Evolutionary conservation across 2,888 invertebrate genomes (phyloP).

Genomic region (Oeneis ivallda): DNA sequence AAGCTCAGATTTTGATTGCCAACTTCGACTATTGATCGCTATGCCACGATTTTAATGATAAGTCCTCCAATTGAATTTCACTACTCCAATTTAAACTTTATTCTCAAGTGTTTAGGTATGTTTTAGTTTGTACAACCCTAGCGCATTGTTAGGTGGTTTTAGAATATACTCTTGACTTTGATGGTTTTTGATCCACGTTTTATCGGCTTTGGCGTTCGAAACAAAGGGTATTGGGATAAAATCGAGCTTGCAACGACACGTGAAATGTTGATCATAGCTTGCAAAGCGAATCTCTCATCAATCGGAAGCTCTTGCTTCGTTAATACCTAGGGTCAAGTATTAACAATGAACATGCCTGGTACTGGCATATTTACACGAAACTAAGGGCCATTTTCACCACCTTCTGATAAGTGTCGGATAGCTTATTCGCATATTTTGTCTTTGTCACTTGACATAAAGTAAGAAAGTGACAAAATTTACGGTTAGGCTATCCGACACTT

Average conservation of each 20-base stretch:
- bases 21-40: constrained; percentile 23
- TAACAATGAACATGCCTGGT: neutral
- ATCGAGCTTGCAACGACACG: constrained; percentile 43
- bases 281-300: constrained; percentile 37
- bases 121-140: constrained; percentile 5
- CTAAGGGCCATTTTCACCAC: too few species aligned
- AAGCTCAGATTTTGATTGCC: constrained; percentile 31
- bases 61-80: neutral
- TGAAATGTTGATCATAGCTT: constrained; percentile 41
- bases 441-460: too few species aligned
- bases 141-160: constrained; percentile 38
- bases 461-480: too few species aligned
- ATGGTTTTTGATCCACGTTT: constrained; percentile 45
- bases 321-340: neutral
- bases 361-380: neutral
- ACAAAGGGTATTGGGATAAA: constrained; percentile 50
- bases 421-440: too few species aligned
- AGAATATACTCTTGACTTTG: constrained; percentile 41
- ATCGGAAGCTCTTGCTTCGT: constrained; percentile 8
- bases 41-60: constrained; percentile 24
- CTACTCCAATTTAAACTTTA: constrained; percentile 5
- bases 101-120: neutral
- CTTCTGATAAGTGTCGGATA: too few species aligned
- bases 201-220: constrained; percentile 45
- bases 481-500: too few species aligned